Conservation (phyloP, 2,113 vertebrate species). For the Caloenas nicobarica region DNA sequence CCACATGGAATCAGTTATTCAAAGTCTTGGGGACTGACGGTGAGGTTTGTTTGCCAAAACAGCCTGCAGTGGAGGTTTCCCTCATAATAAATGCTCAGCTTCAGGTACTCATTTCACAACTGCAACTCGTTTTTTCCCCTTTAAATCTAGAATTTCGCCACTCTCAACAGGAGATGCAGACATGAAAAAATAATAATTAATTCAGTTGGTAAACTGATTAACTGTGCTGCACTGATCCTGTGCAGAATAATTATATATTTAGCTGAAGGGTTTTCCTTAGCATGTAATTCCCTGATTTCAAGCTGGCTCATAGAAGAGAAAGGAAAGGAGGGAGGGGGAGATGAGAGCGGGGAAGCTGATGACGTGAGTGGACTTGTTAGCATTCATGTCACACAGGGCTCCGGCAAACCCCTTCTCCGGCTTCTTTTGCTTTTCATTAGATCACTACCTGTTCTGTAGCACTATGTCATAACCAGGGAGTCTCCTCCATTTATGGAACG, state of each 20-base stretch:
- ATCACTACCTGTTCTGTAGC: slow-evolving; percentile 57
- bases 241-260: slow-evolving; percentile 76
- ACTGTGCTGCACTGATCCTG: slow-evolving; percentile 68
- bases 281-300: slow-evolving; percentile 76
- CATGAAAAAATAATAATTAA: slow-evolving; percentile 57
- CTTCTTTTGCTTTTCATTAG: slow-evolving; percentile 26
- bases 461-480: slow-evolving; percentile 32
- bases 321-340: slow-evolving; percentile 29
- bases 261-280: slow-evolving; percentile 73
- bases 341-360: slow-evolving; percentile 46
- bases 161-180: slow-evolving; percentile 30
- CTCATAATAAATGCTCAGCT: background rate
- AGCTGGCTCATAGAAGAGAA: slow-evolving; percentile 70
- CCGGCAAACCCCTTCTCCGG: slow-evolving; percentile 59
- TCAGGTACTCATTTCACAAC: slow-evolving; percentile 1
- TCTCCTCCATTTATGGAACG: background rate
- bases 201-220: slow-evolving; percentile 71
- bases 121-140: background rate
- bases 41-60: slow-evolving; percentile 2
- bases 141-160: slow-evolving; percentile 17
- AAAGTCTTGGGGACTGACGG: slow-evolving; percentile 5
- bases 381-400: slow-evolving; percentile 64
- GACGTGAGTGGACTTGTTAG: slow-evolving; percentile 66
- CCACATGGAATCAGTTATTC: background rate
- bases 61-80: slow-evolving; percentile 24